Evolutionary conservation across 2,888 invertebrate genomes (phyloP), one percentile per base, ranked within the genome.

Genomic region (Emmelina monodactyla): DNA sequence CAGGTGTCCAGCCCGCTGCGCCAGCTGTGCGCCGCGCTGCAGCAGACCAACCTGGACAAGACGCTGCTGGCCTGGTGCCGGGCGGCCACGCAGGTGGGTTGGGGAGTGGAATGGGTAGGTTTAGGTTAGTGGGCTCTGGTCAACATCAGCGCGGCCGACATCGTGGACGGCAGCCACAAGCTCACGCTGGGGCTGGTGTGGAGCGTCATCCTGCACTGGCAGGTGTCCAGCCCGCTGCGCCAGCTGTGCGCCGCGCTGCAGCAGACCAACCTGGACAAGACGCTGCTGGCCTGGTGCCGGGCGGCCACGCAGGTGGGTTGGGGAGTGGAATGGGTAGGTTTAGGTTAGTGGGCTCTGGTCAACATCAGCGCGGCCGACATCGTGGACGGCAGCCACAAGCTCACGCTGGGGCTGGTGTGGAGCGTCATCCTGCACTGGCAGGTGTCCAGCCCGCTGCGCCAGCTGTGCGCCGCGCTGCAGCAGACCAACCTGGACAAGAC

Each of bases 351-450:
- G n/a, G n/a, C n/a, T n/a, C 83, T 94, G 58, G 92, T 94, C 41
- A 94, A 94, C 79, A 94, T 94, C 57, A 90, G 90, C 63, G 91
- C 91, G 70, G 91, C 92, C 59, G 94, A 94, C 63, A 88, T 94
- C 54, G 94, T 92, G 31, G 93, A 92, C 63, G 94, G 94, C 14
- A 94, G 92, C 83, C 87, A 90, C 37, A 94, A 94, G 72, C 83
- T 94, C 38, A 94, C 89, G 15, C 83, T 94, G 28, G 94, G 76
- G n/a, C n/a, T n/a, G n/a, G n/a, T n/a, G n/a, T n/a, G n/a, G n/a
- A n/a, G n/a, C n/a, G n/a, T n/a, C n/a, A n/a, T 94, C 57, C 82
- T 93, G 52, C 91, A 91, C 67, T 92, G 91, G 90, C 75, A 88
- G 83, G 88, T 88, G 45, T 87, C 88, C 59, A 88, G 87, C 58